Base-by-base conservation (phyloP, 2,113 vertebrate genomes). In the Notiomystis cincta region DNA sequence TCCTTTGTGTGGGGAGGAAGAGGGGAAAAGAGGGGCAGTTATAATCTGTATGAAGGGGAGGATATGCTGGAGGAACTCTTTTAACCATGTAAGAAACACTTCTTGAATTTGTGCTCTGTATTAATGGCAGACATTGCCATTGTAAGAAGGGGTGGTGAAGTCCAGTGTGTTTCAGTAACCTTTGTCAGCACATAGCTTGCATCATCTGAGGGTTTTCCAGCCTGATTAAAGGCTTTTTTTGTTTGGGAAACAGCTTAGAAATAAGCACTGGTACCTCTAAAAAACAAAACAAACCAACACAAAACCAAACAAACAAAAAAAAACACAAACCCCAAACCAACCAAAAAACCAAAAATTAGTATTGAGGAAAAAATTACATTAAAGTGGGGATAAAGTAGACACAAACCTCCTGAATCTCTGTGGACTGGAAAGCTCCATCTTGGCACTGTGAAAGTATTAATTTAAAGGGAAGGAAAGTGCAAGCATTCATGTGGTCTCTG, bases 341-440 rank as follows among this genome's bases (percentile, higher is more conserved):
- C 7, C 17, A 67, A 67, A 15, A 16, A 77, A 40, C n/a, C 22
- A 87, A 50, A 38, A 14, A 28, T 22, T 14, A 45, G 35, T 73
- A 47, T 12, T 75, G 48, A 82, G 70, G 35, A 62, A 89, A 75
- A 33, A 51, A 12, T 60, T 77, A 44, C 19, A 20, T 23, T 78
- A 5, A 48, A 45, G 3, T 44, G 13, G 19, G 14, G 7, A 45
- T 50, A 31, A 78, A 67, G 50, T 48, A 40, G 5, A 18, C 5
- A 31, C 33, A 15, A 40, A 7, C 1, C 15, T 4, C 48, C 15
- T 0, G 0, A 19, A 50, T 33, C 10, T 75, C 37, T 85, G 22
- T 1, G 0, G 40, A 44, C 31, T 76, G 40, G 24, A 35, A 66
- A 73, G 24, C 13, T 78, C 42, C 15, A 15, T 8, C 12, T 21